Evolutionary conservation across 2,888 invertebrate genomes (phyloP).

Genomic region (Cremastinae sp.): DNA sequence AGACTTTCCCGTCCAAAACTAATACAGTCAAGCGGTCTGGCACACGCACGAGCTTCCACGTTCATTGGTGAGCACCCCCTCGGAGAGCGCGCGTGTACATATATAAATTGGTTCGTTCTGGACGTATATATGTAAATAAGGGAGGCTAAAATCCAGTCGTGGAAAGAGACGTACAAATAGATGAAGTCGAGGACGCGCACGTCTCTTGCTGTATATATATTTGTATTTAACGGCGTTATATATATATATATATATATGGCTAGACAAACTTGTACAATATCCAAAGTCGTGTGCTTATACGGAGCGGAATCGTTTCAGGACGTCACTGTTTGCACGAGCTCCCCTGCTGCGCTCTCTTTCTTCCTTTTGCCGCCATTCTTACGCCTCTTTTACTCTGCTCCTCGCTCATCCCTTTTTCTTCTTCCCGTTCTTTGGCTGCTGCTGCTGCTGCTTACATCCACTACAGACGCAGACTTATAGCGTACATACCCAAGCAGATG

Average conservation of each 20-base stretch:
- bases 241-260: not conserved
- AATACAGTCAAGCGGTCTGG: not conserved
- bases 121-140: not conserved
- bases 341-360: conserved; percentile 10
- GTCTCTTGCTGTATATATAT: not conserved
- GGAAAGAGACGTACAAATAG: conserved; percentile 33
- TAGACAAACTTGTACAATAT: conserved; percentile 59
- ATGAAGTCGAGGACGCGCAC: conserved; percentile 2
- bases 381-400: not conserved
- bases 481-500: too few relatives aligned
- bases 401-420: conserved; percentile 8
- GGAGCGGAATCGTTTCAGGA: conserved; percentile 27
- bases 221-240: not conserved
- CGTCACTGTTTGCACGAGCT: conserved; percentile 52
- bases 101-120: not conserved
- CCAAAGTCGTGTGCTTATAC: conserved; percentile 43
- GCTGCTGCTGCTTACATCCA: too few relatives aligned
- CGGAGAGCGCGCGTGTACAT: not conserved
- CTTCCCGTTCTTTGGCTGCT: too few relatives aligned
- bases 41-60: not conserved
- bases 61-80: not conserved
- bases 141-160: conserved; percentile 25
- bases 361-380: not conserved
- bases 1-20: conserved; percentile 36
- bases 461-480: too few relatives aligned